Evolutionary conservation across 2,797 vertebrate genomes (phyloP).

Genomic region (Chromobotia macracanthus): DNA sequence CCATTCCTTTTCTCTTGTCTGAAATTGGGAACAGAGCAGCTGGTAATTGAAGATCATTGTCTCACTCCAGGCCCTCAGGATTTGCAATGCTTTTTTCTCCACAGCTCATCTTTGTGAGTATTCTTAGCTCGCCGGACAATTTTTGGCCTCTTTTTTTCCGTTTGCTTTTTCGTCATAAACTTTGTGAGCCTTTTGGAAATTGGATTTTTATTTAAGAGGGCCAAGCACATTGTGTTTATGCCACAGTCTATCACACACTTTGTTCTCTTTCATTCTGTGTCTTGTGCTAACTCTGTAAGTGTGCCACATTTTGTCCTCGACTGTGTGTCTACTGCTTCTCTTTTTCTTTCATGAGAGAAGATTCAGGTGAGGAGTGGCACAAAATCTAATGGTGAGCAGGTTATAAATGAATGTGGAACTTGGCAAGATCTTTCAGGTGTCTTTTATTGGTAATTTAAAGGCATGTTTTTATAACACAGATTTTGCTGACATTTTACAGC

Average conservation of each 20-base stretch:
- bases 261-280: conserved; percentile 66
- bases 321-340: conserved; percentile 54
- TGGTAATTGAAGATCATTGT: conserved; percentile 86
- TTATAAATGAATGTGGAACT: conserved; percentile 22
- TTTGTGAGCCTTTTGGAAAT: conserved; percentile 73
- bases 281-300: conserved; percentile 62
- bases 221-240: conserved; percentile 69
- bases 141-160: conserved; percentile 58
- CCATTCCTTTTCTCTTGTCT: conserved; percentile 67
- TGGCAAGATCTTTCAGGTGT: neutral
- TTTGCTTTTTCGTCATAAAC: conserved; percentile 66
- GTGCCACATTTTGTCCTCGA: conserved; percentile 57
- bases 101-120: conserved; percentile 68
- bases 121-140: conserved; percentile 64
- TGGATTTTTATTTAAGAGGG: conserved; percentile 77
- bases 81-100: conserved; percentile 64
- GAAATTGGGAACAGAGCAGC: conserved; percentile 78
- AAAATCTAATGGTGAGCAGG: conserved; percentile 37
- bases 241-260: conserved; percentile 50
- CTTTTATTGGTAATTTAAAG: neutral
- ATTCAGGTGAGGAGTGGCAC: conserved; percentile 61
- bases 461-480: neutral
- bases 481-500: neutral
- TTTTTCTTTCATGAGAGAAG: conserved; percentile 61
- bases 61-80: conserved; percentile 76